Percentiles rank a stretch among this genome's conserved stretches.
Evolutionary conservation across 2,797 vertebrate genomes (phyloP).

Genomic region (Hephaestus fuliginosus): DNA sequence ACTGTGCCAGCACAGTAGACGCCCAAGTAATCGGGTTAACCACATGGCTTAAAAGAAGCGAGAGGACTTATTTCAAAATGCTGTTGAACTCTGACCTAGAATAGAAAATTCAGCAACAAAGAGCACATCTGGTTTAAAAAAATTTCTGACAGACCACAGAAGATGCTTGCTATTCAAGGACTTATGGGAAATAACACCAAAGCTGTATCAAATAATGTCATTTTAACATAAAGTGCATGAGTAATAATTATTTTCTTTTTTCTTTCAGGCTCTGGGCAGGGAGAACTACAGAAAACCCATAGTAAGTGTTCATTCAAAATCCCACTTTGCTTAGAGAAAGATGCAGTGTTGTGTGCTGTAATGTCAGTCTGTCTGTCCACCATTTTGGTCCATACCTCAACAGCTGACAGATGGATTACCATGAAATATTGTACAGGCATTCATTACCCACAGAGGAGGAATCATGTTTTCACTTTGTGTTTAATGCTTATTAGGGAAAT

Average conservation of each 20-base stretch:
- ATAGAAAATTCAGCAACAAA: neutral
- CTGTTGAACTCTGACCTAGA: neutral
- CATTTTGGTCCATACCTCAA: neutral
- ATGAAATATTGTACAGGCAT: neutral
- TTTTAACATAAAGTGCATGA: neutral
- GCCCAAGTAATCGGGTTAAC: neutral
- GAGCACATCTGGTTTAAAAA: neutral
- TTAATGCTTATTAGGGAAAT: neutral
- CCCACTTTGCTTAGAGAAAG: too few relatives aligned
- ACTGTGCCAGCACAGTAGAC: neutral
- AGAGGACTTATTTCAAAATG: neutral
- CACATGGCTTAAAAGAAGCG: neutral
- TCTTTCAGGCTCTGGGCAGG: slow-evolving; percentile 81
- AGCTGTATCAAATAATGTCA: neutral
- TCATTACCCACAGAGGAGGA: neutral
- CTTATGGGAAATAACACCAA: neutral
- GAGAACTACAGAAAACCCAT: slow-evolving; percentile 84
- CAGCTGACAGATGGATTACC: neutral
- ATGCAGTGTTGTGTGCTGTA: neutral
- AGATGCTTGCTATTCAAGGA: neutral
- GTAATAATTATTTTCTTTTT: slow-evolving; percentile 25
- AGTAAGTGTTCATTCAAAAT: slow-evolving; percentile 72
- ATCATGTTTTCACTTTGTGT: neutral
- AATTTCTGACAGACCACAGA: neutral
- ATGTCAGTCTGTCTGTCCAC: neutral